A percentile compares a stretch with the other conserved stretches of the same genome.
Evolutionary conservation across 2,888 invertebrate species (phyloP).

Genomic region (Sisyra terminalis): DNA sequence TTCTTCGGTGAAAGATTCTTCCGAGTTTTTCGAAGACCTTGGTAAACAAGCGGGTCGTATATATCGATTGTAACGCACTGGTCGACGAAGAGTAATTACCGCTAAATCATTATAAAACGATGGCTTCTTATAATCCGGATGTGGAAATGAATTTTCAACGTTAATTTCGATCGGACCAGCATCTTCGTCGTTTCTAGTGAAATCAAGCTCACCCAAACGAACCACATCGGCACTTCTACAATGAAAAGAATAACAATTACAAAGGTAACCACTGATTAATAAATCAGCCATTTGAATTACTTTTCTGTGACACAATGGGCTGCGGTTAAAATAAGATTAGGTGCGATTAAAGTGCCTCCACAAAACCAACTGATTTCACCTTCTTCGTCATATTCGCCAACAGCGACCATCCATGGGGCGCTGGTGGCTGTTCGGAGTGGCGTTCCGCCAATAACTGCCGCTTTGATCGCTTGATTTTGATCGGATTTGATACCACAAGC

Average conservation of each 20-base stretch:
- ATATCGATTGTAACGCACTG: constrained; percentile 10
- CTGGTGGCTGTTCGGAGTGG: constrained; percentile 12
- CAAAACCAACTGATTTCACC: constrained; percentile 13
- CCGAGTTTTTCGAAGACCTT: background rate
- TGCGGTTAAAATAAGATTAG: constrained; percentile 14
- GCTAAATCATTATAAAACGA: constrained; percentile 14
- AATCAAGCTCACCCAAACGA: constrained; percentile 15
- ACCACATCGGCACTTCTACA: constrained; percentile 13
- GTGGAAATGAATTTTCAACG: constrained; percentile 10
- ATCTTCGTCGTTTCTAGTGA: constrained; percentile 11
- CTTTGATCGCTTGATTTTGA: background rate
- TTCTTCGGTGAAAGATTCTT: constrained; percentile 1
- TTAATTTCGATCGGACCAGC: constrained; percentile 12
- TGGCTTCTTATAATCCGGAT: constrained; percentile 13
- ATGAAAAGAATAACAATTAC: too few relatives aligned
- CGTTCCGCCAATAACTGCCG: constrained; percentile 12
- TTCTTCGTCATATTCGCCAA: constrained; percentile 11
- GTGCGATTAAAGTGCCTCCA: constrained; percentile 14
- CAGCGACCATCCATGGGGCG: constrained; percentile 15
- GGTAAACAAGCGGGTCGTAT: constrained; percentile 14
- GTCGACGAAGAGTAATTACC: constrained; percentile 10
- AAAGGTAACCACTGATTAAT: background rate
- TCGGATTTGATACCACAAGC: too few relatives aligned
- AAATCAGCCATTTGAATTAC: constrained; percentile 8
- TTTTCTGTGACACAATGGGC: constrained; percentile 15